A percentile compares a stretch with the other conserved stretches of the same genome.
These are phyloP conservation scores for Hirundichthys speculiger DNA, from an alignment of 2,113 vertebrate species.

Conservation along the genomic window DNA sequence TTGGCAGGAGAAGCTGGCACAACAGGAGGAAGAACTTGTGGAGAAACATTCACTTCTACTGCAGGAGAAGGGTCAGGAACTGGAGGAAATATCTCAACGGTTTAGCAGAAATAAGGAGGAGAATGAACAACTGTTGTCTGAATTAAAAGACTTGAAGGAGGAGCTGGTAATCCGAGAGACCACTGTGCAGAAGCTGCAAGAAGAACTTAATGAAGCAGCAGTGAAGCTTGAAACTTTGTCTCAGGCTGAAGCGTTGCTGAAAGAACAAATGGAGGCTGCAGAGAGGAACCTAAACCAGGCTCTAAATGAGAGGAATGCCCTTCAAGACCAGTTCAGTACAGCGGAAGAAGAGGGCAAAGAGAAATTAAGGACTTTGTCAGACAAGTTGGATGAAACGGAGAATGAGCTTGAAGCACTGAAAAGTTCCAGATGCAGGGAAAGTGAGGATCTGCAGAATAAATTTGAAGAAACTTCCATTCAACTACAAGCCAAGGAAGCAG, in stretches of 20 bases:
- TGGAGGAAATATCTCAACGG: constrained; percentile 81
- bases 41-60: constrained; percentile 82
- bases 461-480: constrained; percentile 76
- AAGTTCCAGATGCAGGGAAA: constrained; percentile 75
- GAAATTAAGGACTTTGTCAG: constrained; percentile 74
- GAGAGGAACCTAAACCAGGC: constrained; percentile 83
- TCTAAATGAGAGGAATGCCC: constrained; percentile 79
- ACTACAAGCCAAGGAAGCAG: constrained; percentile 78
- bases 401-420: constrained; percentile 79
- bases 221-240: constrained; percentile 77
- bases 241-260: constrained; percentile 79
- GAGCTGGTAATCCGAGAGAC: constrained; percentile 79
- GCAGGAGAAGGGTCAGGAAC: constrained; percentile 86
- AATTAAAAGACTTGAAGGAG: constrained; percentile 82
- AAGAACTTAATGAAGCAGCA: constrained; percentile 83
- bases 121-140: constrained; percentile 75
- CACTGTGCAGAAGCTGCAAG: constrained; percentile 84
- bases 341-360: constrained; percentile 78
- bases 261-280: constrained; percentile 82
- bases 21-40: constrained; percentile 84
- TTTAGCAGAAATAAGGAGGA: constrained; percentile 77
- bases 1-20: constrained; percentile 85
- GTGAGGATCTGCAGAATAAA: constrained; percentile 79
- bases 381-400: constrained; percentile 76
- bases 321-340: constrained; percentile 82